A percentile compares a stretch with the other conserved stretches of the same genome.
phyloP scores from a whole-genome alignment of 2,888 invertebrate species.

The Acronicta psi region DNA sequence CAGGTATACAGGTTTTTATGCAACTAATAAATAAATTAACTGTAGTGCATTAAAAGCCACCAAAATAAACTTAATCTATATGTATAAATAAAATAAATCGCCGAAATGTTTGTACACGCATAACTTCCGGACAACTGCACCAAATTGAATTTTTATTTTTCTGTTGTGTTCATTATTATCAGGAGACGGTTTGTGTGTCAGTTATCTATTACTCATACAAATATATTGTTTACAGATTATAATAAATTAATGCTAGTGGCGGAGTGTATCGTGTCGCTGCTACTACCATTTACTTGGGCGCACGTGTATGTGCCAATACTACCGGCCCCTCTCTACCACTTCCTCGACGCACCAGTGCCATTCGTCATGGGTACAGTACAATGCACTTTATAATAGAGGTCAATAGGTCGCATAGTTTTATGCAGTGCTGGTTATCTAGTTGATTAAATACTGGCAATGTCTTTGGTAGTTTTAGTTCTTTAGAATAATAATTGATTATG shows the following conservation, averaged over 20 bases:
- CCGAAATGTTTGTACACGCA: no score
- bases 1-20: no score
- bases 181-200: no score
- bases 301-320: constrained; percentile 99
- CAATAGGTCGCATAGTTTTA: constrained; percentile 38
- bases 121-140: no score
- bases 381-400: constrained; percentile 51
- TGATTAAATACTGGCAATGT: constrained; percentile 4
- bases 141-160: no score
- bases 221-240: constrained; percentile 91
- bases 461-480: neutral
- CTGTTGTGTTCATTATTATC: no score
- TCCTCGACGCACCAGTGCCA: constrained; percentile 99
- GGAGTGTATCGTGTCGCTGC: constrained; percentile 96
- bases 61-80: no score
- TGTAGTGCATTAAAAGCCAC: neutral
- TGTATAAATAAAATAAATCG: no score
- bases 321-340: constrained; percentile 97
- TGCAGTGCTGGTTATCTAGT: constrained; percentile 38
- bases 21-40: no score
- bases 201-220: neutral
- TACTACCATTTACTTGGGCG: constrained; percentile 99
- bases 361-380: constrained; percentile 96
- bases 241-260: constrained; percentile 98
- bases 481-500: no score